A percentile compares a stretch with the other conserved stretches of the same genome.
Evolutionary conservation across 53 echinoderm and acorn worm species (phyloP).

Genomic region (Crossaster papposus): DNA sequence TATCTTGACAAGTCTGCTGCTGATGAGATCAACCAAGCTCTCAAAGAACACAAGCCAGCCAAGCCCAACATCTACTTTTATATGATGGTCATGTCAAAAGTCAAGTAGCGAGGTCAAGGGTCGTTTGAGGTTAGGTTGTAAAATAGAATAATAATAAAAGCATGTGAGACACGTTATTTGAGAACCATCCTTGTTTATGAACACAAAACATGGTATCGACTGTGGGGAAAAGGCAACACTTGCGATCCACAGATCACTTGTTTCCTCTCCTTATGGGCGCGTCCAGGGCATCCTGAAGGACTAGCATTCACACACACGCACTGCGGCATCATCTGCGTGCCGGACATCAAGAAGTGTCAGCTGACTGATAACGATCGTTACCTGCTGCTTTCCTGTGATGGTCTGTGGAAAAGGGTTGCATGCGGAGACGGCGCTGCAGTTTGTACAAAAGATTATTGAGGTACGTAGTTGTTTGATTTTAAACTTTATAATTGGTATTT

Average conservation of each 20-base stretch:
- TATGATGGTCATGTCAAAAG: too few relatives aligned
- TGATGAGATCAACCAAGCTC: too few relatives aligned
- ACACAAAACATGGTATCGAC: too few relatives aligned
- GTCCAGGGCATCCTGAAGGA: slow-evolving; percentile 94
- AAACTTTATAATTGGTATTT: neutral
- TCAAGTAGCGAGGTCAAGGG: too few relatives aligned
- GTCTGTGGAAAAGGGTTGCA: slow-evolving; percentile 92
- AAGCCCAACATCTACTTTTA: too few relatives aligned
- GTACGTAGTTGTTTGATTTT: slow-evolving; percentile 48
- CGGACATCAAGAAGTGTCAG: slow-evolving; percentile 96
- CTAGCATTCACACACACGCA: slow-evolving; percentile 90
- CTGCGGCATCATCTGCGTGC: slow-evolving; percentile 81
- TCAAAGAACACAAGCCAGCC: too few relatives aligned
- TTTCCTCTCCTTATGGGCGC: slow-evolving; percentile 60
- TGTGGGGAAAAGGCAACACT: neutral
- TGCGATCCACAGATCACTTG: neutral
- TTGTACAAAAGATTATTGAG: slow-evolving; percentile 76
- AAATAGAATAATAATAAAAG: too few relatives aligned
- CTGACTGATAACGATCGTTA: slow-evolving; percentile 85
- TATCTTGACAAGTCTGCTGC: too few relatives aligned
- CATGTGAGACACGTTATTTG: too few relatives aligned
- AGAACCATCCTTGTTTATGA: too few relatives aligned
- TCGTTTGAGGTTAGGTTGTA: too few relatives aligned
- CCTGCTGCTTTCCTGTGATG: slow-evolving; percentile 89
- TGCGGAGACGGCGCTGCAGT: slow-evolving; percentile 72